A percentile compares a stretch with the other conserved stretches of the same genome.
phyloP scores from a whole-genome alignment of 1,140 invertebrate genomes.

The Mylabris phalerata region DNA sequence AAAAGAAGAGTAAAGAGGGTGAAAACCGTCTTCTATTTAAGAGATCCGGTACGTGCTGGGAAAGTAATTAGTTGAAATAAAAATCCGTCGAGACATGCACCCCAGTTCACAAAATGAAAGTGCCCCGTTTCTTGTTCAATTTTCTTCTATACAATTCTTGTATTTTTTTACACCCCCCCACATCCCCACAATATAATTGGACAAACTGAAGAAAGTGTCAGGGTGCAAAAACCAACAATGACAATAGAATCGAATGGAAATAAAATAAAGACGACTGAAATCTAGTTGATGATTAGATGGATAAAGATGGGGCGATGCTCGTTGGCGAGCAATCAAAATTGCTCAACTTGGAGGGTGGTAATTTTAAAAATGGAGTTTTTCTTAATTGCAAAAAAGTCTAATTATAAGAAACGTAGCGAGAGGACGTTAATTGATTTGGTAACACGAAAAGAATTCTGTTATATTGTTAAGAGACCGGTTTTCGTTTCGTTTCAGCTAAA shows the following conservation, averaged over 20 bases:
- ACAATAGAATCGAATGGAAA: conserved; percentile 31
- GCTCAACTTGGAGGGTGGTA: conserved; percentile 27
- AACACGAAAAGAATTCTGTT: conserved; percentile 32
- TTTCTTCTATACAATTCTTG: too few relatives aligned
- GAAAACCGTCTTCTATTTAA: conserved; percentile 23
- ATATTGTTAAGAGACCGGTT: too few relatives aligned
- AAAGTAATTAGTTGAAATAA: conserved; percentile 36
- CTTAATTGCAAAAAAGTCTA: conserved; percentile 36
- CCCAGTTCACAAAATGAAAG: conserved; percentile 27
- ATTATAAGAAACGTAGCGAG: conserved; percentile 32
- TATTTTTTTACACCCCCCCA: conserved; percentile 3
- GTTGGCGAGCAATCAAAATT: conserved; percentile 33
- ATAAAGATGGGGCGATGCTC: conserved; percentile 12
- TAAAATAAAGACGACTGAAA: conserved; percentile 2
- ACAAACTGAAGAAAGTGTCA: conserved; percentile 27
- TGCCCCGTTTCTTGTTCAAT: conserved; percentile 18
- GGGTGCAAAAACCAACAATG: conserved; percentile 21
- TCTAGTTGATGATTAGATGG: neutral
- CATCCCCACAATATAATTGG: conserved; percentile 28
- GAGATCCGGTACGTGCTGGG: conserved; percentile 24
- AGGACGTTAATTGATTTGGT: conserved; percentile 36
- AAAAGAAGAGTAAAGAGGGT: neutral
- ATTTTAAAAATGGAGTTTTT: conserved; percentile 39
- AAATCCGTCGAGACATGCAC: conserved; percentile 35
- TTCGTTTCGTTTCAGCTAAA: too few relatives aligned